Conservation (phyloP, 2,888 invertebrate species). For the Trichopria drosophilae region DNA sequence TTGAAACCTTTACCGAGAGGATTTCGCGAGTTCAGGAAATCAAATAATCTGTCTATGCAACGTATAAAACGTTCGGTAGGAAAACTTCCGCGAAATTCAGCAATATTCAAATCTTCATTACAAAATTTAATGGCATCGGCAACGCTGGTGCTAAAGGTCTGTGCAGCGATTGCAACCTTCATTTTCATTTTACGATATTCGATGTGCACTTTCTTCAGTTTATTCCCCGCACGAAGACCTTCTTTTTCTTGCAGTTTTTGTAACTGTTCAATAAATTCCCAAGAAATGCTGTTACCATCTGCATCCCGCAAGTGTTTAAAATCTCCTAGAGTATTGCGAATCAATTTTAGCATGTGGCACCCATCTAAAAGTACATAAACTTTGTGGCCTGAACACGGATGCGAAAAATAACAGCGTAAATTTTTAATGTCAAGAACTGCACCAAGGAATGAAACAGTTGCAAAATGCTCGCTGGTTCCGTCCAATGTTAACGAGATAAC, state of each 20-base stretch:
- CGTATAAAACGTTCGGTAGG: conserved; percentile 38
- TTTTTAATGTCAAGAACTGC: conserved; percentile 19
- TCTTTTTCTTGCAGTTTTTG: conserved; percentile 12
- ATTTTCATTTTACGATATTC: conserved; percentile 31
- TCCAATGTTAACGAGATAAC: conserved; percentile 30
- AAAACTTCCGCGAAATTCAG: conserved; percentile 21
- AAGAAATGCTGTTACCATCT: background rate
- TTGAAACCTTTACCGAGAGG: conserved; percentile 28
- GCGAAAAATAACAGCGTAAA: too few relatives aligned
- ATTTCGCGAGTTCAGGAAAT: conserved; percentile 38
- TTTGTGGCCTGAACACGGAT: too few relatives aligned
- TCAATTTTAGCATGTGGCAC: conserved; percentile 25
- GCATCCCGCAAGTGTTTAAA: conserved; percentile 1
- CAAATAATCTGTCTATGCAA: conserved; percentile 35
- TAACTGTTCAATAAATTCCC: conserved; percentile 1
- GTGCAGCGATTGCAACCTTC: conserved; percentile 39
- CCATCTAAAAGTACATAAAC: conserved; percentile 4
- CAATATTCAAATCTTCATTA: conserved; percentile 15
- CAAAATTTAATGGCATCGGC: conserved; percentile 39
- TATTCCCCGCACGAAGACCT: conserved; percentile 24
- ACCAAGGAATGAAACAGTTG: conserved; percentile 28
- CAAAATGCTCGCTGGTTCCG: too few relatives aligned
- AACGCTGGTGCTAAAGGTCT: conserved; percentile 39
- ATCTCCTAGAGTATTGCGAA: conserved; percentile 15
- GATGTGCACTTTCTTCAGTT: conserved; percentile 19